Evolutionary conservation across 2,797 vertebrate species (phyloP).

Genomic region (Gymnopithys bicolor): DNA sequence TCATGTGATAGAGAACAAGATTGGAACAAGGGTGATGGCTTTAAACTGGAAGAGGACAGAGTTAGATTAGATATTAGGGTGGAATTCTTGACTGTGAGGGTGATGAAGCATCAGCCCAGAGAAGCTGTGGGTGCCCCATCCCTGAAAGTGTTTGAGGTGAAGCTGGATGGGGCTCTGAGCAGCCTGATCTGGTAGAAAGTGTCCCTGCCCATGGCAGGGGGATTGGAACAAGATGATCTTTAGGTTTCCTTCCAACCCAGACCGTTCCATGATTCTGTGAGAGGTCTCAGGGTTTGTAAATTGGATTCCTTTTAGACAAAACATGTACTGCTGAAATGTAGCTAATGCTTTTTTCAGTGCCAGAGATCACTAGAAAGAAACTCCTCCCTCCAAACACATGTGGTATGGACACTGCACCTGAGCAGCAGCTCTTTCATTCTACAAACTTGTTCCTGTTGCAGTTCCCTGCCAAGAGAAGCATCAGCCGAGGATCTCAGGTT

Average conservation of each 20-base stretch:
- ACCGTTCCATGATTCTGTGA: background rate
- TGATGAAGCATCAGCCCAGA: background rate
- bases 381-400: rapidly evolving
- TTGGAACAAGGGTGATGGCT: background rate
- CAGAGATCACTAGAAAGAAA: background rate
- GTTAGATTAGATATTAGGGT: rapidly evolving
- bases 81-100: background rate
- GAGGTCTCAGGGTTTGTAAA: background rate
- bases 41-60: background rate
- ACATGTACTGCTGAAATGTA: background rate
- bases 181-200: background rate
- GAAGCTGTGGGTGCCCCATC: background rate
- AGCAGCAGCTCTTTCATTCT: background rate
- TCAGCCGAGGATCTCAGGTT: background rate
- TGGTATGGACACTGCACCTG: background rate
- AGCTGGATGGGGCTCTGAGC: background rate
- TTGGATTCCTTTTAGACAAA: background rate
- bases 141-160: background rate
- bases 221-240: background rate
- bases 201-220: background rate
- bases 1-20: background rate
- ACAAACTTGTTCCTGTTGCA: rapidly evolving
- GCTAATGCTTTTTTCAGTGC: background rate
- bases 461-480: background rate
- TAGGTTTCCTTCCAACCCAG: background rate